A percentile compares a stretch with the other conserved stretches of the same genome.
Evolutionary conservation across 2,797 vertebrate genomes (phyloP).

Genomic region (Anabacerthia variegaticeps): DNA sequence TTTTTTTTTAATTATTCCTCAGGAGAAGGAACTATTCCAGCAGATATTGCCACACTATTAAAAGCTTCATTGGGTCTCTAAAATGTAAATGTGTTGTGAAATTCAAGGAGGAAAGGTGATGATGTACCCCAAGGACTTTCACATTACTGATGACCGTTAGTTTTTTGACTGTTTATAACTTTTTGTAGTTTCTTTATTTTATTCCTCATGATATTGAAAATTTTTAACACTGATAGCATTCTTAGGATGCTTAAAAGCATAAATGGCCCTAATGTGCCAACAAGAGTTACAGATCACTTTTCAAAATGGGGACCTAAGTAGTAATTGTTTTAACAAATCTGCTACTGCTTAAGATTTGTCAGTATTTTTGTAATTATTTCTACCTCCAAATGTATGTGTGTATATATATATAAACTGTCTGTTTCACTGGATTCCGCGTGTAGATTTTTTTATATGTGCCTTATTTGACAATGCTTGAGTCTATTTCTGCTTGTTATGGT

Average conservation of each 20-base stretch:
- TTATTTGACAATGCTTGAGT: constrained; percentile 77
- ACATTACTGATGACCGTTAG: constrained; percentile 54
- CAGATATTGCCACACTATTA: constrained; percentile 92
- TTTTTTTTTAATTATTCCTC: neutral
- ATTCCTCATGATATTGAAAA: constrained; percentile 68
- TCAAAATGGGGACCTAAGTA: constrained; percentile 73
- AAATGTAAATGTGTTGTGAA: constrained; percentile 37
- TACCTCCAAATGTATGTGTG: constrained; percentile 81
- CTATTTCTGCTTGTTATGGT: constrained; percentile 63
- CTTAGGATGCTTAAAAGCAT: constrained; percentile 57
- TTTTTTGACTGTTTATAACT: constrained; percentile 76
- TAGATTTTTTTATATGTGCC: constrained; percentile 82
- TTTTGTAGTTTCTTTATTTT: constrained; percentile 76
- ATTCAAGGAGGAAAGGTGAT: constrained; percentile 40
- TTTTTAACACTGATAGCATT: constrained; percentile 67
- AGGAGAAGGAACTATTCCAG: constrained; percentile 88
- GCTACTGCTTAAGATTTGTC: constrained; percentile 78
- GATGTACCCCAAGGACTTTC: constrained; percentile 64
- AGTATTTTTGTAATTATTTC: constrained; percentile 87
- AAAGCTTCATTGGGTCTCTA: constrained; percentile 93
- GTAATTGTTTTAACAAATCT: constrained; percentile 76
- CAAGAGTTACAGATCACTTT: constrained; percentile 70
- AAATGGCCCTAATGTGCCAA: constrained; percentile 55
- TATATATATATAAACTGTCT: constrained; percentile 72
- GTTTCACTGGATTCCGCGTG: constrained; percentile 78